These are phyloP conservation scores for Sinotaia quadrata DNA, from an alignment of 2,888 invertebrate species.

Conservation along the genomic window DNA sequence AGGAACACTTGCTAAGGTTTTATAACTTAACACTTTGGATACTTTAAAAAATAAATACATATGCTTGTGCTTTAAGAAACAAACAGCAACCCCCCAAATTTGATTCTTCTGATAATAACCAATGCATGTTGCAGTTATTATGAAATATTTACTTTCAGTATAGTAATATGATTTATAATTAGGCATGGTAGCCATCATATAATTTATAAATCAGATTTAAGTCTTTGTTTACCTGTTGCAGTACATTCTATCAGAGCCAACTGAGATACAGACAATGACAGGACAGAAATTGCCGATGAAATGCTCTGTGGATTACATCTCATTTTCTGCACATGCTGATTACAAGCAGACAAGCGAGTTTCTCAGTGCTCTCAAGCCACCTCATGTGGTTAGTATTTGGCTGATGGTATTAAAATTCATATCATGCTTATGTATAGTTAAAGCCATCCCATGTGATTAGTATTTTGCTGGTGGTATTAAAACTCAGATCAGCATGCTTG, in stretches of 20 bases:
- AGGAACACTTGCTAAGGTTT: conserved; percentile 75
- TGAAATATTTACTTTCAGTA: too few species aligned
- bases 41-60: background rate
- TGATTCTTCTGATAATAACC: background rate
- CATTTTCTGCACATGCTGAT: conserved; percentile 99
- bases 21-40: conserved; percentile 10
- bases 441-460: too few species aligned
- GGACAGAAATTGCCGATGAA: conserved; percentile 96
- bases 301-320: conserved; percentile 99
- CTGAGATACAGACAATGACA: conserved; percentile 94
- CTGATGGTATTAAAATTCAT: too few species aligned
- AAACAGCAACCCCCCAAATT: too few species aligned
- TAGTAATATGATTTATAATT: too few species aligned
- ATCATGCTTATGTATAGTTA: too few species aligned
- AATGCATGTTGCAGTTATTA: background rate
- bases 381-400: conserved; percentile 90
- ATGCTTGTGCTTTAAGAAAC: too few species aligned
- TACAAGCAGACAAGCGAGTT: conserved; percentile 98
- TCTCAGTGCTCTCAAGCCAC: conserved; percentile 92
- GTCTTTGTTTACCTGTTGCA: conserved; percentile 47
- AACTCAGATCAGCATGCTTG: too few species aligned
- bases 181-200: too few species aligned
- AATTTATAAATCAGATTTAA: too few species aligned
- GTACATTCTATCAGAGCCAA: conserved; percentile 95
- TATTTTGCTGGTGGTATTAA: too few species aligned